phyloP scores from a whole-genome alignment of 1,140 invertebrate genomes.

The Aphidius ervi region DNA sequence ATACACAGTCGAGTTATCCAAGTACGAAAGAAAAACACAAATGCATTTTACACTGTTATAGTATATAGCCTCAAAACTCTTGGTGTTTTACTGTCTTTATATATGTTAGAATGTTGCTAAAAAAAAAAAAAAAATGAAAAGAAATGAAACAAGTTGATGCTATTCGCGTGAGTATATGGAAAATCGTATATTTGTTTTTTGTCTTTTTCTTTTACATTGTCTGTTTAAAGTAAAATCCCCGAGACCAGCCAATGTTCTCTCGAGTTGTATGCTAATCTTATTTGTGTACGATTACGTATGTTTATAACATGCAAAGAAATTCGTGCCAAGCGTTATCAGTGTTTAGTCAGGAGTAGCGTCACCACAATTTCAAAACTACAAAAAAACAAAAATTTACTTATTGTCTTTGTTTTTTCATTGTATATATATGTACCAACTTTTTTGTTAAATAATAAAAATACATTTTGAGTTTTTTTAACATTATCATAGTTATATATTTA shows the following conservation, averaged over 20 bases:
- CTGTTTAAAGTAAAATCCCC: not conserved
- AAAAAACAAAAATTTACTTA: no score
- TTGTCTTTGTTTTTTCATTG: not conserved
- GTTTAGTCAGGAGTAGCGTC: constrained; percentile 50
- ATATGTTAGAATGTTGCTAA: not conserved
- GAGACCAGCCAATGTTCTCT: constrained; percentile 10
- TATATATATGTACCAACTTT: not conserved
- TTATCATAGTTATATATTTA: no score
- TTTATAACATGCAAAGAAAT: constrained; percentile 56
- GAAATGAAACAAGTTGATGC: not conserved
- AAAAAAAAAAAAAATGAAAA: not conserved
- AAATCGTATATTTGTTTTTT: not conserved
- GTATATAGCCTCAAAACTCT: no score
- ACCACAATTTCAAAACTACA: no score
- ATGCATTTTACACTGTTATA: no score
- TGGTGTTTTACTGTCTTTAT: no score
- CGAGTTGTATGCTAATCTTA: constrained; percentile 53
- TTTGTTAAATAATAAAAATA: not conserved
- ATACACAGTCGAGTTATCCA: no score
- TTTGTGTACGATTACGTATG: constrained; percentile 55
- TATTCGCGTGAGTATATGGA: not conserved
- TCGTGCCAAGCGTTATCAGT: constrained; percentile 48
- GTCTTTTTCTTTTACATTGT: not conserved
- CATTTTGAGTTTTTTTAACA: no score
- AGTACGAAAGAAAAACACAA: no score